Base-by-base conservation (phyloP, 2,797 vertebrate species). In the Mormyrops attenuatus region DNA sequence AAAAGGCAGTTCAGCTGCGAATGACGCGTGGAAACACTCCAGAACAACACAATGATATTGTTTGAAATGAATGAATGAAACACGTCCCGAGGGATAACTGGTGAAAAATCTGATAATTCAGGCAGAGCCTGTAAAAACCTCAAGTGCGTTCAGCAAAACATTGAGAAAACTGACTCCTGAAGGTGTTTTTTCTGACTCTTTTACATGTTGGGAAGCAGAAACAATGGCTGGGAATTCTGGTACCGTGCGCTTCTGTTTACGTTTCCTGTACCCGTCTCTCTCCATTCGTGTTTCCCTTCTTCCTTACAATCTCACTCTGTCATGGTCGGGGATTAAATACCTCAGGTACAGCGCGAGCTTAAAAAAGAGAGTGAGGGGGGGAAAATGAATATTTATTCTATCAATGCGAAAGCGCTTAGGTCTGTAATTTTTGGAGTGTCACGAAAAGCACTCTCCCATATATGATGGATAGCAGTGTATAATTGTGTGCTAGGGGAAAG, bases 371-470 rank as follows among this genome's bases (percentile, higher is more conserved):
- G 85, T 20, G 85, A 63, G 57, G 73, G 73, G 52, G 57, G 60
- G 60, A 26, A 66, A 44, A 63, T 63, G 57, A 88, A 88, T 88
- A 88, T 88, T 88, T 88, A 88, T 88, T 88, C 87, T 88, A 63
- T 88, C 87, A 88, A 88, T 88, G 87, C n/a, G 87, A 88, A 88
- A 88, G 85, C 50, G 87, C 87, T 88, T 88, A 88, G 87, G 87
- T 88, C 55, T 88, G 87, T 88, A 88, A 88, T 66, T 88, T 88
- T 88, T 88, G 57, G 87, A 63, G 87, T 66, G 55, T 34, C 87
- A 63, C 87, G 85, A 88, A 66, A 88, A 66, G 87, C 87, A 88
- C 87, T 88, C 87, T 88, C 87, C 87, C 87, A 88, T 63, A 88
- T 63, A 88, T 88, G 87, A 88, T 88, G 87, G 87, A 88, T 88